Base-by-base conservation (phyloP, 1,140 invertebrate species). In the Zaprionus africanus region DNA sequence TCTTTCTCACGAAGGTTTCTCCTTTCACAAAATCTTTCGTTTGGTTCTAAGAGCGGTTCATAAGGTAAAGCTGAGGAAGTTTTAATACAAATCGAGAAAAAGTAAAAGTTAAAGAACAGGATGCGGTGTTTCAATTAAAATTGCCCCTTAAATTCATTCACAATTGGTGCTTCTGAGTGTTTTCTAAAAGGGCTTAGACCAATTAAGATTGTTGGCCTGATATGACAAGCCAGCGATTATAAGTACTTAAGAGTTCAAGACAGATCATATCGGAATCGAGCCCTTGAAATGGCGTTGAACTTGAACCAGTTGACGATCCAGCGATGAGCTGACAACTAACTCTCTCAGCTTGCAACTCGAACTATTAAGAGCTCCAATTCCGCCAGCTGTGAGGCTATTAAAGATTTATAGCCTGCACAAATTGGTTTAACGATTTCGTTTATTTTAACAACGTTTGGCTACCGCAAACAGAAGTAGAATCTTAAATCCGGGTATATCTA, bases 201-300 rank as follows among this genome's bases (percentile, higher is more conserved):
- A 54, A 64, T 64, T 64, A 64, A 64, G 63, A 66, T 66, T 36
- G 15, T n/a, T 7, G 5, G 13, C 1, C n/a, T 38, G 62, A 66
- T 66, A 66, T 28, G 5, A 19, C 5, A 54, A n/a, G 26, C 4
- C n/a, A 43, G n/a, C 17, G 28, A 17, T 28, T 56, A 12, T 15
- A 41, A 38, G 19, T 60, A 68, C 38, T 68, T 60, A 51, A 59
- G 15, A 46, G 5, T 51, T n/a, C 15, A 0, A 43, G 43, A 51
- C 1, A 22, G 54, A 66, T 65, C n/a, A 57, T 38, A 65, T 65
- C 41, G 34, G 26, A 1, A 28, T 15, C 15, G 12, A 31, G 38
- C 24, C 26, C 59, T 49, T 61, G 15, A 49, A 53, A 22, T 22
- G 28, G 17, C 46, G 15, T 49, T 63, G 46, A 63, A 63, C 31